phyloP scores from a whole-genome alignment of 2,888 invertebrate genomes.

The Amblyteles armatorius region DNA sequence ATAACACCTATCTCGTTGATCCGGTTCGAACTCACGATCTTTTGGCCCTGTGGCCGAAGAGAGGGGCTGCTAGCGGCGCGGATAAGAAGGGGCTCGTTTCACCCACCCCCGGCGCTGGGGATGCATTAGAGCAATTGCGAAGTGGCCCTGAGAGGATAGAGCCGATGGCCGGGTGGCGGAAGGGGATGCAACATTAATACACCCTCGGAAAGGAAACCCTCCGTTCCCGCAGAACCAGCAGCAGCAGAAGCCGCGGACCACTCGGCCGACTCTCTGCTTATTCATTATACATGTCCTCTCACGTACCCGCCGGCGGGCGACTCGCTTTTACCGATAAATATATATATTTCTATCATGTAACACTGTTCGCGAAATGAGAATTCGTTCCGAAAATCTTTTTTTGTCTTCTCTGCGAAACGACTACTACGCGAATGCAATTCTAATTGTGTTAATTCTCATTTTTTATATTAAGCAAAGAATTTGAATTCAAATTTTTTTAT shows the following conservation, averaged over 20 bases:
- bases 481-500: not conserved
- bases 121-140: conserved; percentile 78
- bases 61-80: conserved; percentile 60
- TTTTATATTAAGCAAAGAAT: not conserved
- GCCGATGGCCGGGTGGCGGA: conserved; percentile 73
- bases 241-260: conserved; percentile 65
- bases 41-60: conserved; percentile 23
- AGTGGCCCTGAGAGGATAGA: conserved; percentile 76
- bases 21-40: conserved; percentile 33
- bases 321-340: conserved; percentile 51
- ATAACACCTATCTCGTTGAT: not conserved
- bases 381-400: not conserved
- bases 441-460: not conserved
- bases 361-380: conserved; percentile 21
- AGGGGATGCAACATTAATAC: conserved; percentile 77
- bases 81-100: conserved; percentile 70
- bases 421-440: too few relatives aligned
- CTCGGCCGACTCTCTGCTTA: conserved; percentile 71
- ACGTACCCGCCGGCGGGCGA: conserved; percentile 58
- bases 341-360: conserved; percentile 26
- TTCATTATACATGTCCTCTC: conserved; percentile 76
- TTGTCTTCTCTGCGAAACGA: not conserved
- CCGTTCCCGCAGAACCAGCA: conserved; percentile 52
- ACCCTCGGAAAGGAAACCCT: conserved; percentile 69
- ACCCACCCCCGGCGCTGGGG: conserved; percentile 73